Evolutionary conservation across 2,888 invertebrate species (phyloP).

Genomic region (Ametastegia equiseti): DNA sequence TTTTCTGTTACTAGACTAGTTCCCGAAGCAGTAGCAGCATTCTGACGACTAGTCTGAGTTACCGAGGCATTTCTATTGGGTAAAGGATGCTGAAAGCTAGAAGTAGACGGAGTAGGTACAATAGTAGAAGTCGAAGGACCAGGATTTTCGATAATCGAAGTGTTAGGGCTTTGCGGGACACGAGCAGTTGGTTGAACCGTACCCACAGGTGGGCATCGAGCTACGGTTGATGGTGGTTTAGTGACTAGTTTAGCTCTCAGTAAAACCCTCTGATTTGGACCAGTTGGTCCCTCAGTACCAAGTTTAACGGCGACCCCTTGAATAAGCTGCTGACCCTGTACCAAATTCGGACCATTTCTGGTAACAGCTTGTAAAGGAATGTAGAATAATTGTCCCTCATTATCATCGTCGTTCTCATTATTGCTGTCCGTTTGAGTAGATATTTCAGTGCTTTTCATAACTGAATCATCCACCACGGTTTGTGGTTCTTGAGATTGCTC

Average conservation of each 20-base stretch:
- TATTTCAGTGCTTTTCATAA: constrained; percentile 71
- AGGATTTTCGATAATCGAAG: constrained; percentile 55
- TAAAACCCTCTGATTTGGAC: constrained; percentile 81
- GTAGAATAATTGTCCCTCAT: constrained; percentile 81
- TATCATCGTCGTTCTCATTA: constrained; percentile 76
- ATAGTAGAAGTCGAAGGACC: constrained; percentile 60
- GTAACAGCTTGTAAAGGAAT: constrained; percentile 79
- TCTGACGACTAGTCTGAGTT: constrained; percentile 19
- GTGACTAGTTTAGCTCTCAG: constrained; percentile 82
- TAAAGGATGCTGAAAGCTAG: constrained; percentile 37
- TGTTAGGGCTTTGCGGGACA: constrained; percentile 63
- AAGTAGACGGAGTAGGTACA: constrained; percentile 36
- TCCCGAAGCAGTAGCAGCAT: constrained; percentile 25
- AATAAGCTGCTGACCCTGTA: constrained; percentile 76
- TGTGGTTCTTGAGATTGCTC: constrained; percentile 63
- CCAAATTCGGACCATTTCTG: constrained; percentile 73
- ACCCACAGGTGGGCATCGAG: constrained; percentile 77
- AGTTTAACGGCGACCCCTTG: constrained; percentile 83
- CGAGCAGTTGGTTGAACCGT: constrained; percentile 79
- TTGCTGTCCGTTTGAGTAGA: constrained; percentile 76
- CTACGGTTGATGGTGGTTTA: constrained; percentile 76
- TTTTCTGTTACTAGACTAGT: constrained; percentile 56
- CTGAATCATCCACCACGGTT: constrained; percentile 57
- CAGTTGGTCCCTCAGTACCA: constrained; percentile 81
- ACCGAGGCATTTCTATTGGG: constrained; percentile 14